Evolutionary conservation across 2,888 invertebrate species (phyloP).

Genomic region (Drosophila barbarae): DNA sequence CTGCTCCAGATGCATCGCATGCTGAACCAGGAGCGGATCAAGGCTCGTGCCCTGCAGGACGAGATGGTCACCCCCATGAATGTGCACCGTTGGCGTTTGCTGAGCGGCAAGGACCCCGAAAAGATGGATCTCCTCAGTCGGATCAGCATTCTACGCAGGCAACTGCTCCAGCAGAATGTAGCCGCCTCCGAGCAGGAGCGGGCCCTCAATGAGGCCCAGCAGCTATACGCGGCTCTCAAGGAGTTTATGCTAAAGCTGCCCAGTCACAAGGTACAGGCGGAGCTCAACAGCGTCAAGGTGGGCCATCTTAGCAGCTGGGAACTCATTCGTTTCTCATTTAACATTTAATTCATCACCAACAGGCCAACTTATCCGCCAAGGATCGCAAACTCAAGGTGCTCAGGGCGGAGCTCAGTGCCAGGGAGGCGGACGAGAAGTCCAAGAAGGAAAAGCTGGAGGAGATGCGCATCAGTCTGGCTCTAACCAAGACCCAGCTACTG

Average conservation of each 20-base stretch:
- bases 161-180: constrained; percentile 76
- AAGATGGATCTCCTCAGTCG: constrained; percentile 90
- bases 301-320: not conserved
- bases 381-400: constrained; percentile 77
- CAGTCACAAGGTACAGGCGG: constrained; percentile 77
- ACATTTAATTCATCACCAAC: constrained; percentile 1
- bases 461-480: constrained; percentile 69
- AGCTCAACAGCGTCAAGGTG: constrained; percentile 78
- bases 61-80: constrained; percentile 95
- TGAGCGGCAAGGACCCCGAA: constrained; percentile 93
- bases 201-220: constrained; percentile 76
- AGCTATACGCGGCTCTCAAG: constrained; percentile 76
- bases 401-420: constrained; percentile 74
- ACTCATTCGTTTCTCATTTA: not conserved
- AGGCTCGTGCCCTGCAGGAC: constrained; percentile 92
- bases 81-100: constrained; percentile 92
- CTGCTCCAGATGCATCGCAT: constrained; percentile 86
- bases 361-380: constrained; percentile 75
- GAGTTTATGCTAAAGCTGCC: constrained; percentile 79
- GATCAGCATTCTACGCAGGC: constrained; percentile 84
- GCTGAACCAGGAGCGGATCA: constrained; percentile 89
- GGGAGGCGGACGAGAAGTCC: constrained; percentile 74
- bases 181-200: constrained; percentile 74
- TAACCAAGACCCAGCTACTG: constrained; percentile 73
- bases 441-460: constrained; percentile 72